Percentiles rank a stretch among this genome's conserved stretches.
Evolutionary conservation across 2,113 vertebrate species (phyloP).

Genomic region (Probosciger aterrimus): DNA sequence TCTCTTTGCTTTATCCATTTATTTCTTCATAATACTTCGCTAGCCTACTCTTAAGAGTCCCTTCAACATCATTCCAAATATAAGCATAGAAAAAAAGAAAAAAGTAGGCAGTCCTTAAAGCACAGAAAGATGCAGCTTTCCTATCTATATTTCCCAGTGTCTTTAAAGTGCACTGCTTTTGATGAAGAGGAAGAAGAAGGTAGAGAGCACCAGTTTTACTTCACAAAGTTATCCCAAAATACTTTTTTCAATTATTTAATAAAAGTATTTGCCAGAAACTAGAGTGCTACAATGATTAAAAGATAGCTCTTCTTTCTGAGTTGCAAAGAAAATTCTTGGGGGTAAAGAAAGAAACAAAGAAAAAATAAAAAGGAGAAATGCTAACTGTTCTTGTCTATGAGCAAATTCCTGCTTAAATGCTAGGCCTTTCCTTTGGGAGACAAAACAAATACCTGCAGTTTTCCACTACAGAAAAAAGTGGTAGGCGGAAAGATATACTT

Average conservation of each 20-base stretch:
- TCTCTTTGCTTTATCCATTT: not conserved
- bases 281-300: not conserved
- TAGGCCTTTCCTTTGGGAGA: slow-evolving; percentile 13
- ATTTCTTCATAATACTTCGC: not conserved
- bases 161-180: not conserved
- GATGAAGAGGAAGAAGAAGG: not conserved
- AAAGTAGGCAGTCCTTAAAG: not conserved
- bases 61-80: not conserved
- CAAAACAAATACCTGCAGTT: slow-evolving; percentile 42
- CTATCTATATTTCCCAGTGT: not conserved
- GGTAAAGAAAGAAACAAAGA: not conserved
- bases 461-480: not conserved
- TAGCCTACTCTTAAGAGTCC: not conserved
- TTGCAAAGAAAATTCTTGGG: not conserved
- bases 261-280: not conserved
- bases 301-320: not conserved
- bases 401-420: not conserved
- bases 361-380: not conserved
- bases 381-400: not conserved
- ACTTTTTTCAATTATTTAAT: slow-evolving; percentile 42
- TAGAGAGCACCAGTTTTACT: not conserved
- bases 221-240: not conserved
- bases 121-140: slow-evolving; percentile 3
- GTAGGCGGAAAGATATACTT: slow-evolving; percentile 5
- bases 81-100: not conserved